Evolutionary conservation across 2,888 invertebrate genomes (phyloP), one percentile per base, ranked within the genome.

Genomic region (Smittia sp.): DNA sequence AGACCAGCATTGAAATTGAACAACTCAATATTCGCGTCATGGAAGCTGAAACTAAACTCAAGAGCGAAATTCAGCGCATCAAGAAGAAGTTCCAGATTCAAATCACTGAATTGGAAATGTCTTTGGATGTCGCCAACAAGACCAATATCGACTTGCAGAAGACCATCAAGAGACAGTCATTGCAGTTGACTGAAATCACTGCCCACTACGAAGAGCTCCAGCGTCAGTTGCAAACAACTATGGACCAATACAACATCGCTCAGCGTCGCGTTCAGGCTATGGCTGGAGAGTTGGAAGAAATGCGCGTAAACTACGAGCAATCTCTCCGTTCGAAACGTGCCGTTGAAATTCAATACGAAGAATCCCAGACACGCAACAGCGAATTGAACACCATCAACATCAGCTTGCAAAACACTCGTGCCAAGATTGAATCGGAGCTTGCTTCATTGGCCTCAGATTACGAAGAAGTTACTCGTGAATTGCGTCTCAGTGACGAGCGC

Each of bases 61-160:
- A 96, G 89, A 91, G 95, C 79, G 97, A 98, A 84, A 94, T 98
- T 74, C 88, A 90, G 77, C 94, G 97, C 85, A 93, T 98, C 86
- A 97, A 97, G 92, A 98, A 98, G 95, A 98, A 98, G 92, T 86
- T 96, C 83, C 96, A 96, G 86, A 93, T 96, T 82, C 95, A 95
- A 81, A 97, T 98, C 85, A 96, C 96, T 79, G 97, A 98, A 84
- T 86, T 98, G 80, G 97, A 97, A 84, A 89, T 97, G 86, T 93
- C 95, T 74, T 89, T 99, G 84, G 98, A 98, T 85, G 94, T 96
- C 78, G 94, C 96, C 85, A 98, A 98, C 89, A 96, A 98, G 87
- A 95, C 92, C 86, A 97, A 97, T 87, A 91, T 97, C 81, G 95
- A 96, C 82, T 87, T 97, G 82, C 96, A 97, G 85, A 96, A 96